phyloP scores from a whole-genome alignment of 2,888 invertebrate species.

The Pachydiplax longipennis region DNA sequence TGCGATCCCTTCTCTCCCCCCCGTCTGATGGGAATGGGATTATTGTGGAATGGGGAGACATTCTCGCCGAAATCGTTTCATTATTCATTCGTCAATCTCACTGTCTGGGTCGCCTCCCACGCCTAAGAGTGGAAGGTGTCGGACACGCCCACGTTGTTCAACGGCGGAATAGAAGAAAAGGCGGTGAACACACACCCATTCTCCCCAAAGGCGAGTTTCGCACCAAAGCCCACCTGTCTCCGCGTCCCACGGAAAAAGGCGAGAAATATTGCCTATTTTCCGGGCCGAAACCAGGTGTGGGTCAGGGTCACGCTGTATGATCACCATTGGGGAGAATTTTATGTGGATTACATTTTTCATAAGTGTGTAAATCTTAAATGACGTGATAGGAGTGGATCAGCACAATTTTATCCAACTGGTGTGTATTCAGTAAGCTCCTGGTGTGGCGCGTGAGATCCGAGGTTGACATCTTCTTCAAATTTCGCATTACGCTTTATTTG shows the following conservation, averaged over 20 bases:
- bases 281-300: neutral
- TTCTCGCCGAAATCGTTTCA: slow-evolving; percentile 20
- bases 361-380: too few species aligned
- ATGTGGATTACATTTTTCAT: neutral
- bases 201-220: neutral
- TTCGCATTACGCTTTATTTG: too few species aligned
- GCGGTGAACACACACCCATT: neutral
- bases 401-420: too few species aligned
- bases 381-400: neutral
- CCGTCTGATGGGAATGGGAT: neutral
- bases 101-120: neutral
- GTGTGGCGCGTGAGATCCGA: too few species aligned
- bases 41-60: neutral
- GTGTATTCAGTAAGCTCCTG: too few species aligned
- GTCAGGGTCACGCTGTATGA: neutral
- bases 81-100: slow-evolving; percentile 24
- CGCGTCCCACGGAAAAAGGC: neutral
- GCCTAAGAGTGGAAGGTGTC: neutral
- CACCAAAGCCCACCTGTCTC: neutral
- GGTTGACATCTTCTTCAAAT: too few species aligned
- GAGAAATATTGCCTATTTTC: neutral
- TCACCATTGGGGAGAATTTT: neutral
- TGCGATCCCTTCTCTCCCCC: too few species aligned
- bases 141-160: neutral
- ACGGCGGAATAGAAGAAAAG: neutral